phyloP scores from a whole-genome alignment of 1,140 invertebrate genomes.

The Grapholita molesta region DNA sequence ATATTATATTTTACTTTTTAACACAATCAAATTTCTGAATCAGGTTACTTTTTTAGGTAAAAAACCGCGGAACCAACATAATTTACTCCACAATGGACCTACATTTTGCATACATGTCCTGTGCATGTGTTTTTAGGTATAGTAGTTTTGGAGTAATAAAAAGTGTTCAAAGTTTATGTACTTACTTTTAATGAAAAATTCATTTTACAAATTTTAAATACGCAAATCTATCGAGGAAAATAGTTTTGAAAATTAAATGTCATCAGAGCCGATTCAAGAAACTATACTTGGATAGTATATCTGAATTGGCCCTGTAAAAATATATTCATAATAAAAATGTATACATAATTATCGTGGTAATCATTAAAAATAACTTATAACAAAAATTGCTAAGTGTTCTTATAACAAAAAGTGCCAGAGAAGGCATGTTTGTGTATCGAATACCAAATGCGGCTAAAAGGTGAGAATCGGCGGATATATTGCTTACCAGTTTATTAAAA shows the following conservation, averaged over 20 bases:
- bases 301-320: not conserved
- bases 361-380: constrained; percentile 5
- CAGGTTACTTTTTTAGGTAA: too few species aligned
- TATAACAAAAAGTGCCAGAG: not conserved
- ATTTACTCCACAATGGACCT: too few species aligned
- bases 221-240: constrained; percentile 50
- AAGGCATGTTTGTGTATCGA: not conserved
- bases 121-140: constrained; percentile 9
- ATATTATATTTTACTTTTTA: too few species aligned
- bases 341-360: not conserved
- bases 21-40: too few species aligned
- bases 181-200: constrained; percentile 60
- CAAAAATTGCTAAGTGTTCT: not conserved
- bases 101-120: not conserved
- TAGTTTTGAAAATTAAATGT: constrained; percentile 32
- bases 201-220: constrained; percentile 70
- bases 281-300: not conserved
- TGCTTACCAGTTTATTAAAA: not conserved
- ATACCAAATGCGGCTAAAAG: constrained; percentile 9
- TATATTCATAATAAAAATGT: not conserved
- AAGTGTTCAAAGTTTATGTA: constrained; percentile 28
- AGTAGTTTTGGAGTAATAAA: constrained; percentile 20
- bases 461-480: constrained; percentile 1
- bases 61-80: too few species aligned
- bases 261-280: not conserved